These are phyloP conservation scores for Montipora efflorescens DNA, from an alignment of 64 coral and sea anemone species.

Conservation along the genomic window DNA sequence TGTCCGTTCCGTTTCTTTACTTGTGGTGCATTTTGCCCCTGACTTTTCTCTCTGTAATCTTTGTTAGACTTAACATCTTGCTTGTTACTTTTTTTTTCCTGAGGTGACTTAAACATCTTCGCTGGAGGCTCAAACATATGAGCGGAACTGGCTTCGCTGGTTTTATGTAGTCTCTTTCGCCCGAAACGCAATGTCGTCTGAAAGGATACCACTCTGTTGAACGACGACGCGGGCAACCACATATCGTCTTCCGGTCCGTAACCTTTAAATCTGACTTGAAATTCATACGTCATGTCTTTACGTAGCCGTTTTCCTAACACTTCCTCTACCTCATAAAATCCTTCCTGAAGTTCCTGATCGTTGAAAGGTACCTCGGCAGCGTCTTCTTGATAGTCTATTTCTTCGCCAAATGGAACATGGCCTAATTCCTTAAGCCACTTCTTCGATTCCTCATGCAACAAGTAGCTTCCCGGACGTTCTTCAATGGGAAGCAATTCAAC, in stretches of 20 bases:
- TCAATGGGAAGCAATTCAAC: neutral
- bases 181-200: conserved; percentile 19
- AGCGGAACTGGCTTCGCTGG: neutral
- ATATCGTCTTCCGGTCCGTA: conserved; percentile 37
- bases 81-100: neutral
- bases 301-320: neutral
- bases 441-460: conserved; percentile 2
- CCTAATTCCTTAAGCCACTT: neutral
- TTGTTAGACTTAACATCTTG: conserved; percentile 9
- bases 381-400: neutral
- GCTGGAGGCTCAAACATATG: neutral
- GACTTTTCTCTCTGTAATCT: conserved; percentile 14
- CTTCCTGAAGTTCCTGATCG: conserved; percentile 27
- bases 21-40: neutral
- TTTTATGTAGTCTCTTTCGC: neutral
- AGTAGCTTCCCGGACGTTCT: neutral
- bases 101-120: neutral
- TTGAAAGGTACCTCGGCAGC: neutral
- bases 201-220: conserved; percentile 7
- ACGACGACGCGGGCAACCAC: conserved; percentile 23
- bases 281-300: conserved; percentile 31
- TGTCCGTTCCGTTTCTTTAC: neutral
- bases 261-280: conserved; percentile 20
- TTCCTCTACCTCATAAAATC: conserved; percentile 24
- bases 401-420: conserved; percentile 11